A percentile compares a stretch with the other conserved stretches of the same genome.
Conservation (phyloP, 2,888 invertebrate genomes). For the Drosophila rubida region DNA sequence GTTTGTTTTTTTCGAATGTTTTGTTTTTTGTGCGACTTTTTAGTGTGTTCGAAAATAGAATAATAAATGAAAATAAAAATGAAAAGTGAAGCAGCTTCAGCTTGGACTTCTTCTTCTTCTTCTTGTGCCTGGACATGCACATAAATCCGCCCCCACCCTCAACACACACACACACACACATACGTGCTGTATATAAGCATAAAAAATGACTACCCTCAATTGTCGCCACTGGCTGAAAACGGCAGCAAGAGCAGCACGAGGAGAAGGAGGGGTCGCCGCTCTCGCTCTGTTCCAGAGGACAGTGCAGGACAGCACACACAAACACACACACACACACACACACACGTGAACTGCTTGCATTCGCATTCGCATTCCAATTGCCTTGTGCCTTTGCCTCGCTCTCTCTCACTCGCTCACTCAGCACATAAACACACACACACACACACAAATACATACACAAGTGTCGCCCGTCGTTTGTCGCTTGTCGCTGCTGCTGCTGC, state of each 20-base stretch:
- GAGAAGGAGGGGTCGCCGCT: slow-evolving; percentile 39
- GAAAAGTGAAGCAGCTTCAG: neutral
- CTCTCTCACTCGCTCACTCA: slow-evolving; percentile 22
- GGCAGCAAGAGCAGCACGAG: neutral
- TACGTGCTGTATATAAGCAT: slow-evolving; percentile 35
- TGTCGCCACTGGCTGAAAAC: slow-evolving; percentile 61
- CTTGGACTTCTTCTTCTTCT: slow-evolving; percentile 6
- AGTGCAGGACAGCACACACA: slow-evolving; percentile 18
- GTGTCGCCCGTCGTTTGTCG: slow-evolving; percentile 57
- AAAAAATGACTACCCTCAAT: slow-evolving; percentile 68
- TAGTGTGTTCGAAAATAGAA: no score
- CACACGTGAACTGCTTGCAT: slow-evolving; percentile 13
- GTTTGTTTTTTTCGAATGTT: no score
- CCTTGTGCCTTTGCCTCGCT: slow-evolving; percentile 26
- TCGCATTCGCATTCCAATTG: slow-evolving; percentile 46
- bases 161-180: slow-evolving; percentile 16
- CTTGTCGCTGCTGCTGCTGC: slow-evolving; percentile 13
- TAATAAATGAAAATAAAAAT: neutral
- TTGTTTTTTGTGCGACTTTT: no score
- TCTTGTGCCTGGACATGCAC: slow-evolving; percentile 29
- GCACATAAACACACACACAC: slow-evolving; percentile 2
- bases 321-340: slow-evolving; percentile 15
- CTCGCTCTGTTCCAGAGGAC: slow-evolving; percentile 31
- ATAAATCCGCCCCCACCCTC: slow-evolving; percentile 36
- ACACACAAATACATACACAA: slow-evolving; percentile 44